These are phyloP conservation scores for Drosophila kohkoa DNA, from an alignment of 1,140 invertebrate genomes.

Conservation along the genomic window DNA sequence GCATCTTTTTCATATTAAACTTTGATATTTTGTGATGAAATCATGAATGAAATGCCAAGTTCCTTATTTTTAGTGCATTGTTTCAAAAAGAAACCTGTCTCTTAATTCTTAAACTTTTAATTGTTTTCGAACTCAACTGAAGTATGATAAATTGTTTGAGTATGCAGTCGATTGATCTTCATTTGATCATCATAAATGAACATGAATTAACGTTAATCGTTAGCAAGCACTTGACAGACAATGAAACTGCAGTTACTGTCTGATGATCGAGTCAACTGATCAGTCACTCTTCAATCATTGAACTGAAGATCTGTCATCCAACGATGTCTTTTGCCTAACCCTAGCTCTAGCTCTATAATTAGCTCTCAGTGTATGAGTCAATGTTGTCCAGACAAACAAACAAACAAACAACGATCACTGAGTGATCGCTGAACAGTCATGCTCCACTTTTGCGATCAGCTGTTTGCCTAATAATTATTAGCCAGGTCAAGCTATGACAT, in stretches of 20 bases:
- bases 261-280: background rate
- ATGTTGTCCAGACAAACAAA: background rate
- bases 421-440: conserved; percentile 3
- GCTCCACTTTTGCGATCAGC: conserved; percentile 17
- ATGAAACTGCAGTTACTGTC: background rate
- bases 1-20: too few species aligned
- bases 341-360: conserved; percentile 1
- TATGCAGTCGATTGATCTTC: background rate
- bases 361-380: background rate
- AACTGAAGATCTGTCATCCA: conserved; percentile 2
- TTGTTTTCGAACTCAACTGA: background rate
- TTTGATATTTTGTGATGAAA: too few species aligned
- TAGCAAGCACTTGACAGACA: background rate
- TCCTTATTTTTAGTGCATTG: background rate
- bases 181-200: background rate
- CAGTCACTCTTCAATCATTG: conserved; percentile 10
- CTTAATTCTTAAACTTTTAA: too few species aligned
- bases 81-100: too few species aligned
- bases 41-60: too few species aligned
- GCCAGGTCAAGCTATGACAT: conserved; percentile 13
- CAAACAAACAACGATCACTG: background rate
- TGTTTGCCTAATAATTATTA: conserved; percentile 6
- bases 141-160: background rate
- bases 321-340: background rate
- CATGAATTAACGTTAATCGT: background rate